A percentile compares a stretch with the other conserved stretches of the same genome.
These are phyloP conservation scores for Beris chalybata DNA, from an alignment of 2,888 invertebrate genomes.

Conservation along the genomic window DNA sequence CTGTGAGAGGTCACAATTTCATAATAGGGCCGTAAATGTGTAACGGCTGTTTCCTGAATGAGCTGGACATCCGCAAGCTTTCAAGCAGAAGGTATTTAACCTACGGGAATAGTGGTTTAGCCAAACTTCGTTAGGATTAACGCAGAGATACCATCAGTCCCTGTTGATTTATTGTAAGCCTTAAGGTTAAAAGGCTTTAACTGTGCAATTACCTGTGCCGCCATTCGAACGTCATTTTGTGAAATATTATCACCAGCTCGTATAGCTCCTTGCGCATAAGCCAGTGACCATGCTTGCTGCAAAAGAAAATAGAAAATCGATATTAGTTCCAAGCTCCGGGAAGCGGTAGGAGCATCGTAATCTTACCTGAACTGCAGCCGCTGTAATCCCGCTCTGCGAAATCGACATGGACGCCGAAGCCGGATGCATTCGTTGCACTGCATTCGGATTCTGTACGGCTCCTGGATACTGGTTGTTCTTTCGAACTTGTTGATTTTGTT, in stretches of 20 bases:
- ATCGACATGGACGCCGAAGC: conserved; percentile 54
- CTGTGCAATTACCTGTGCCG: conserved; percentile 4
- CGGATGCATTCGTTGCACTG: conserved; percentile 44
- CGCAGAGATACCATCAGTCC: too few species aligned
- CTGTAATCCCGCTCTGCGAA: conserved; percentile 50
- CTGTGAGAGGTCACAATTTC: too few species aligned
- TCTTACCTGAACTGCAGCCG: conserved; percentile 46
- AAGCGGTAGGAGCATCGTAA: conserved; percentile 3
- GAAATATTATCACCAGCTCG: conserved; percentile 57
- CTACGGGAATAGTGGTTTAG: too few species aligned
- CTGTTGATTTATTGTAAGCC: too few species aligned
- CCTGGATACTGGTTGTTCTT: conserved; percentile 32
- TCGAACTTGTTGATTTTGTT: conserved; percentile 42
- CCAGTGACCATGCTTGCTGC: conserved; percentile 55
- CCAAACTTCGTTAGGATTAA: too few species aligned
- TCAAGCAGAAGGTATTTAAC: too few species aligned
- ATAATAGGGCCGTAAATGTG: too few species aligned
- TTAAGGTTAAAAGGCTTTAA: too few species aligned
- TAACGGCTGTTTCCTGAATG: too few species aligned
- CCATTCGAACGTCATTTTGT: conserved; percentile 53
- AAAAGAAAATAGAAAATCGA: conserved; percentile 45
- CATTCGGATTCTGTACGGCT: conserved; percentile 14
- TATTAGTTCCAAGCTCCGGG: neutral
- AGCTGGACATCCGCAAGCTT: too few species aligned
- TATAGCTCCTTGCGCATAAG: conserved; percentile 42